Evolutionary conservation across 1,140 invertebrate species (phyloP), one percentile per base, ranked within the genome.

Genomic region (Cydia pomonella): DNA sequence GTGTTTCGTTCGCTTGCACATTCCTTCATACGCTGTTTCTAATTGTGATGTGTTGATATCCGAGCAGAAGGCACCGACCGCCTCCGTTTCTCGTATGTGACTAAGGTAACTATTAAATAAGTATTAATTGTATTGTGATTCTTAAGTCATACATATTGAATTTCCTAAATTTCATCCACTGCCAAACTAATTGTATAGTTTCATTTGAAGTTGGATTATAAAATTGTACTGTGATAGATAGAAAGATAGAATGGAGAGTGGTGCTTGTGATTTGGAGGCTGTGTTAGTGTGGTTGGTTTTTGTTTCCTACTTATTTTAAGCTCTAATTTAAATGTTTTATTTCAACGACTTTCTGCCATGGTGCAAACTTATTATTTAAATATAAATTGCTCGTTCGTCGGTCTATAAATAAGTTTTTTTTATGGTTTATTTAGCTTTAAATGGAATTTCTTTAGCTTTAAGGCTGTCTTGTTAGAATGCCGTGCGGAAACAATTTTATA

Each of bases 81-180:
- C 85, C 84, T 85, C 84, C 82, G 84, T 75, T 85, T 86, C 79
- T 86, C 81, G 80, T 90, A 90, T 88, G 89, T 87, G 79, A 84
- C 80, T 88, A 87, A 88, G 80, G 77, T 90, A 88, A 90, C 84
- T 87, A 91, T 86, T 87, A 78, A n/a, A 69, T 92, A 90, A 92
- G 90, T 91, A 92, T 90, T 91, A 91, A 87, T 84, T 87, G 87
- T 92, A 92, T 88, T 92, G 90, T 92, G 88, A 92, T 90, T 85
- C 81, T 86, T 90, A 85, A 86, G 87, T 90, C 86, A 76, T 92
- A 84, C 84, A 79, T 85, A 80, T 84, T 83, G 77, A 85, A 82
- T 86, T 84, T 84, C 77, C 72, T 85, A 79, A 82, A 82, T 80
- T 82, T 85, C 73, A 78, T 77, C 84, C 79, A 89, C 84, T 90